Evolutionary conservation across 2,888 invertebrate genomes (phyloP).

Genomic region (Tridacna crocea): DNA sequence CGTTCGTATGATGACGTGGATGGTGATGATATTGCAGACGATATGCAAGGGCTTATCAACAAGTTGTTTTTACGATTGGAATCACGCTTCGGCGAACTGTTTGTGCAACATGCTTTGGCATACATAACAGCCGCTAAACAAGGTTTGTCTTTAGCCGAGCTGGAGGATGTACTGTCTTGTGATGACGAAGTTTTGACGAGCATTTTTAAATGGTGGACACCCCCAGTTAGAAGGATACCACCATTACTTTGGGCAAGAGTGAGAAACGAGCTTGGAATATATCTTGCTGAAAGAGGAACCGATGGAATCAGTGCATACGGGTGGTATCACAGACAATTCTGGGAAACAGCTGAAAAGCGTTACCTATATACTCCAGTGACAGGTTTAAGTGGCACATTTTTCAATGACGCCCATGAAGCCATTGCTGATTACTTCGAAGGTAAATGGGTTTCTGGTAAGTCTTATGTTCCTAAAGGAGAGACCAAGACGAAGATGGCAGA

Average conservation of each 20-base stretch:
- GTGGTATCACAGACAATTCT: conserved; percentile 81
- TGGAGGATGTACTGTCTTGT: conserved; percentile 77
- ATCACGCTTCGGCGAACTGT: conserved; percentile 67
- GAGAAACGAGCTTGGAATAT: conserved; percentile 69
- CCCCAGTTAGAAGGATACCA: conserved; percentile 78
- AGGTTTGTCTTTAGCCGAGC: conserved; percentile 75
- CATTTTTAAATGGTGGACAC: conserved; percentile 74
- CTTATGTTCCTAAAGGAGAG: conserved; percentile 69
- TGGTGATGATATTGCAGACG: conserved; percentile 57
- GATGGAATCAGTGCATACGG: conserved; percentile 73
- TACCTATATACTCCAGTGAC: conserved; percentile 52
- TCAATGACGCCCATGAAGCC: conserved; percentile 68
- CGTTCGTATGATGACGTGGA: conserved; percentile 68
- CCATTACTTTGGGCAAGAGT: conserved; percentile 78
- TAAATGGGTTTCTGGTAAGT: conserved; percentile 73
- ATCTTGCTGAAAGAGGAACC: conserved; percentile 70
- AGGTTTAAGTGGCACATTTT: conserved; percentile 28
- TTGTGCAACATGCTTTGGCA: conserved; percentile 72
- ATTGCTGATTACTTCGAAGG: conserved; percentile 80
- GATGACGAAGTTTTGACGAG: conserved; percentile 75
- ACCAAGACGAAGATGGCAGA: conserved; percentile 66
- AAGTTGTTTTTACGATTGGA: conserved; percentile 74
- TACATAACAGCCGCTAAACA: conserved; percentile 74
- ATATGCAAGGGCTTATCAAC: conserved; percentile 74
- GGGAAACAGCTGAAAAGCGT: conserved; percentile 71